phyloP scores from a whole-genome alignment of 2,113 vertebrate species.

The Hucho hucho region DNA sequence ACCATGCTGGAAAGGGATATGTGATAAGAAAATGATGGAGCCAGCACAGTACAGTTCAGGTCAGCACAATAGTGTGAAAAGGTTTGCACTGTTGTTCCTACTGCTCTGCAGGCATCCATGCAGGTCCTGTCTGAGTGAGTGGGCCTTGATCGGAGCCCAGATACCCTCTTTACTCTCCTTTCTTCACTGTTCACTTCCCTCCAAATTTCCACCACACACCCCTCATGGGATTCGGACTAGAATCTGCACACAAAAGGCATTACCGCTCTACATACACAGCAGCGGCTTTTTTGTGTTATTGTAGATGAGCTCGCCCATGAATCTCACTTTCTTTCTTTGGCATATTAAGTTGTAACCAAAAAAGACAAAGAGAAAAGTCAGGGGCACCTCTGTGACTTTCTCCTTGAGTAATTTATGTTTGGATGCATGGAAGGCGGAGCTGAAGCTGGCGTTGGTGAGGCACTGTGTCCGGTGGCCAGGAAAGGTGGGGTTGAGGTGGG shows the following conservation, averaged over 20 bases:
- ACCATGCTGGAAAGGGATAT: too few relatives aligned
- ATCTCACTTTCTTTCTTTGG: slow-evolving; percentile 53
- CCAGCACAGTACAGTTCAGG: too few relatives aligned
- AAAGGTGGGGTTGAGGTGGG: slow-evolving; percentile 18
- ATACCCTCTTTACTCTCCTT: slow-evolving; percentile 8
- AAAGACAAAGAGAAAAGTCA: slow-evolving; percentile 9
- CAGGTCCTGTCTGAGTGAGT: neutral
- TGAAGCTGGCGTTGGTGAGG: slow-evolving; percentile 31
- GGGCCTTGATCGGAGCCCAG: neutral
- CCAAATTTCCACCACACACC: slow-evolving; percentile 36
- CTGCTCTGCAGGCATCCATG: too few relatives aligned
- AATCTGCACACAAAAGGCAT: slow-evolving; percentile 39
- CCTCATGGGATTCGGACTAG: slow-evolving; percentile 43
- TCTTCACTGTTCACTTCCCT: slow-evolving; percentile 28
- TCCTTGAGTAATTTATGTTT: slow-evolving; percentile 48
- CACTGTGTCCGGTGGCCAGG: slow-evolving; percentile 46
- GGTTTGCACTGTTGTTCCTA: too few relatives aligned
- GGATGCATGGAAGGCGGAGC: slow-evolving; percentile 24
- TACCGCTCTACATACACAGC: slow-evolving; percentile 26
- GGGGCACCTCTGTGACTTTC: slow-evolving; percentile 29
- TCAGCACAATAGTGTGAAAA: too few relatives aligned
- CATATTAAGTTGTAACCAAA: slow-evolving; percentile 50
- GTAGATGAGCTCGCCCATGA: slow-evolving; percentile 60
- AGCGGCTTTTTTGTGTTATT: slow-evolving; percentile 61
- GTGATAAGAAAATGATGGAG: too few relatives aligned